These are phyloP conservation scores for Tromatobia lineatoria DNA, from an alignment of 2,888 invertebrate genomes.

Conservation along the genomic window DNA sequence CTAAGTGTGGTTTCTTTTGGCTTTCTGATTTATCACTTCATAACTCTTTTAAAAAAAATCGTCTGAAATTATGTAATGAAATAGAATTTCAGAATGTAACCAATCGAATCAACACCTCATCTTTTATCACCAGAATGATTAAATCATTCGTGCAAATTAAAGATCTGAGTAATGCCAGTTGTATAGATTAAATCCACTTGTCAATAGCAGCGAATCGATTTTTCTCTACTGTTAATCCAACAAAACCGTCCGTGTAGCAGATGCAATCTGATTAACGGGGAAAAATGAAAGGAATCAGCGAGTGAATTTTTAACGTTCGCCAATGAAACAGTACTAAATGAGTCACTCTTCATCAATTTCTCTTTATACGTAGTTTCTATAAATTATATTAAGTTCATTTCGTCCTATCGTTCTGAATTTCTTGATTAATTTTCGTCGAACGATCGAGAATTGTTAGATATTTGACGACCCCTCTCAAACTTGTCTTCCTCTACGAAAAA, in stretches of 20 bases:
- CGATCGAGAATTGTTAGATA: slow-evolving; percentile 43
- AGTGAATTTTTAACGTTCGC: slow-evolving; percentile 28
- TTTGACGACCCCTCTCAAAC: slow-evolving; percentile 39
- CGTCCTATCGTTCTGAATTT: slow-evolving; percentile 19
- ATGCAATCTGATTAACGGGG: slow-evolving; percentile 31
- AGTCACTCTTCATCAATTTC: slow-evolving; percentile 62
- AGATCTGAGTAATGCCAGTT: not conserved
- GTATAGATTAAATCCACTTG: not conserved
- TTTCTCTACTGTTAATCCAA: slow-evolving; percentile 12
- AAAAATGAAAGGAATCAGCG: slow-evolving; percentile 9
- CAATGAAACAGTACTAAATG: slow-evolving; percentile 53
- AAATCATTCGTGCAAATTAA: not conserved
- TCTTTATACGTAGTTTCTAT: slow-evolving; percentile 48
- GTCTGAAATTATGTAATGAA: not conserved
- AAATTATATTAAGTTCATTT: slow-evolving; percentile 6
- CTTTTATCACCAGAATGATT: not conserved
- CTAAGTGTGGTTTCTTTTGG: not conserved
- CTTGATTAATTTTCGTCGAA: slow-evolving; percentile 35
- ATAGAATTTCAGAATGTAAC: not conserved
- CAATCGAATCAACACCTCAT: not conserved
- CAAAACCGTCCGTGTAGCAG: slow-evolving; percentile 31
- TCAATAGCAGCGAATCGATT: not conserved
- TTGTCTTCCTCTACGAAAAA: slow-evolving; percentile 58
- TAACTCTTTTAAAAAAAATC: not conserved
- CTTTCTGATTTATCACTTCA: not conserved